Evolutionary conservation across 2,113 vertebrate genomes (phyloP).

Genomic region (Calidris pugnax): DNA sequence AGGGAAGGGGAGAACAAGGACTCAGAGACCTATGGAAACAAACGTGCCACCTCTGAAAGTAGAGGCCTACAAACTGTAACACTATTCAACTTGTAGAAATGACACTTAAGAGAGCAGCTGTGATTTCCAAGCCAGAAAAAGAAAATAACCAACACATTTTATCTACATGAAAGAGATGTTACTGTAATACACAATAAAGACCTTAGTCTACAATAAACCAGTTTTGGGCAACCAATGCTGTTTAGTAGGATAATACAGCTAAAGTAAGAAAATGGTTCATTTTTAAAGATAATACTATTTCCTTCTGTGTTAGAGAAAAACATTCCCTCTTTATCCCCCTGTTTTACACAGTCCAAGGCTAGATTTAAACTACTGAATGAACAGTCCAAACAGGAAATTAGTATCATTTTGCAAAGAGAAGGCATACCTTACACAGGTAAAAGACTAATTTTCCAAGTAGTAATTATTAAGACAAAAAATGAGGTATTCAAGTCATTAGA

Average conservation of each 20-base stretch:
- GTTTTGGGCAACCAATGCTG: not conserved
- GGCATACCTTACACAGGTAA: not conserved
- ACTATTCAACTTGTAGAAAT: not conserved
- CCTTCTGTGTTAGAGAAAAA: not conserved
- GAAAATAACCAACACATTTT: not conserved
- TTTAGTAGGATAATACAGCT: not conserved
- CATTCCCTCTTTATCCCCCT: not conserved
- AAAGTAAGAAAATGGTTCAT: not conserved
- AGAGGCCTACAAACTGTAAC: not conserved
- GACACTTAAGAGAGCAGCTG: not conserved
- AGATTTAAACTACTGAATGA: not conserved
- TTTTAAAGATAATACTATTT: not conserved
- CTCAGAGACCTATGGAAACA: not conserved
- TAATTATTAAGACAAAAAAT: not conserved
- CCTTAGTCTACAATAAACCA: not conserved
- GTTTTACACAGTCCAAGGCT: not conserved
- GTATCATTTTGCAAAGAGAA: not conserved
- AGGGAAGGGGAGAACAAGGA: not conserved
- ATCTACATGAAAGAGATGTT: not conserved
- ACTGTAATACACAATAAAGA: not conserved
- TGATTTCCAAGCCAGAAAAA: not conserved
- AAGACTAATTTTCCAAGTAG: not conserved
- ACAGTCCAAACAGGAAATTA: not conserved
- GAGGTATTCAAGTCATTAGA: not conserved
- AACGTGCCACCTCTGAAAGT: not conserved